Base-by-base conservation (phyloP, 2,888 invertebrate species). In the Dioctria rufipes region DNA sequence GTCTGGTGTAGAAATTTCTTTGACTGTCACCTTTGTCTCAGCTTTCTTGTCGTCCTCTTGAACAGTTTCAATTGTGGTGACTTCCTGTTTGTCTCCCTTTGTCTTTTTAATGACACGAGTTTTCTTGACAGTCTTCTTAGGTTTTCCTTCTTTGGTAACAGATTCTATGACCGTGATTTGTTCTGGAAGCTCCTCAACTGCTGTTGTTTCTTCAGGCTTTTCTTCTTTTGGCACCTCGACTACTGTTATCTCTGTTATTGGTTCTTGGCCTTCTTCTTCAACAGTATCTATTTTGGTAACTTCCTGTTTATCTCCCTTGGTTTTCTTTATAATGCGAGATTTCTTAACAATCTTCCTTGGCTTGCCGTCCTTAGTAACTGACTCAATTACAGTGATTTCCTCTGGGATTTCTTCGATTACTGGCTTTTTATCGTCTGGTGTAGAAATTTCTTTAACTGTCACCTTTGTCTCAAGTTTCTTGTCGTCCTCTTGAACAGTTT, bases 241-340 rank as follows among this genome's bases (percentile, higher is more conserved):
- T 54, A 83, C 84, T 37, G 85, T 85, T 1, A 86, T 84, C 0
- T 86, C 87, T 4, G 87, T 89, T 82, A 87, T 84, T n/a, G 90
- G 89, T 82, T 87, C 84, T 82, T 88, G 86, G 11, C 86, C 88
- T 82, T 88, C 89, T 85, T 89, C 87, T 84, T 86, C 86, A 42
- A 89, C 86, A 3, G 89, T 89, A 40, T 88, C 84, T 71, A 89
- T 88, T 85, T 88, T 87, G 0, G 89, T 89, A 39, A 88, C 84
- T 84, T 90, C 88, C 78, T 88, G 85, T 84, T 88, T 88, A 71
- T 84, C 81, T 79, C 86, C 89, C 82, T 83, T 87, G 4, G 84
- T 85, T 84, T 86, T 88, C 80, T 85, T 87, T 61, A 87, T 85
- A n/a, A 85, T 85, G 39, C 87, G 84, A 51, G 85, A 87, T 77